Evolutionary conservation across 2,888 invertebrate species (phyloP).

Genomic region (Melinaea marsaeus): DNA sequence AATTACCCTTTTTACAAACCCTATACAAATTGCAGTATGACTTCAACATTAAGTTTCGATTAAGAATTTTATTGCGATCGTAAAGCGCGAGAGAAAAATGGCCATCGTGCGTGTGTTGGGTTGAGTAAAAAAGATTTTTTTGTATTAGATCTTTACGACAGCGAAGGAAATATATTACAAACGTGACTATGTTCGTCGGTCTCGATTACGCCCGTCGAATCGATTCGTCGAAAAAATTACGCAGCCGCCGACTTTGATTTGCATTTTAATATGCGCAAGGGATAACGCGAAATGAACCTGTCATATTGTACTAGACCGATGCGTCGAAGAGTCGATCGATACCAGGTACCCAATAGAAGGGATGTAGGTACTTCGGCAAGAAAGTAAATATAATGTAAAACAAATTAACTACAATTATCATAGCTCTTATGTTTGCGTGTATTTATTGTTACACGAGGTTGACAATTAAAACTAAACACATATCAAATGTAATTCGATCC

Average conservation of each 20-base stretch:
- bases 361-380: constrained; percentile 5
- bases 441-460: background rate
- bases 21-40: constrained; percentile 30
- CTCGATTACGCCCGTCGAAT: constrained; percentile 53
- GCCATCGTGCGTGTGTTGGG: constrained; percentile 54
- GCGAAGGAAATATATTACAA: constrained; percentile 58
- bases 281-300: constrained; percentile 54
- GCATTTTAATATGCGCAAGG: constrained; percentile 74
- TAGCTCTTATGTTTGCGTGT: too few species aligned
- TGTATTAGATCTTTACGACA: constrained; percentile 61
- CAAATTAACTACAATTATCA: background rate
- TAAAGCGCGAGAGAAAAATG: constrained; percentile 43
- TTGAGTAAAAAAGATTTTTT: constrained; percentile 61
- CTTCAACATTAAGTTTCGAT: constrained; percentile 59
- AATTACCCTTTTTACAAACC: constrained; percentile 53
- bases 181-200: constrained; percentile 62
- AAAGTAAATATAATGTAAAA: constrained; percentile 4
- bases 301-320: constrained; percentile 55
- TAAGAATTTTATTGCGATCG: constrained; percentile 55
- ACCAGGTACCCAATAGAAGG: constrained; percentile 4
- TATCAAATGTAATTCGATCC: background rate
- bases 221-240: constrained; percentile 52
- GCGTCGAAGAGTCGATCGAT: constrained; percentile 26
- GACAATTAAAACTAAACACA: background rate
- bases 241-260: constrained; percentile 55